Evolutionary conservation across 2,888 invertebrate genomes (phyloP), one percentile per base, ranked within the genome.

Genomic region (Folsomia manolachei): DNA sequence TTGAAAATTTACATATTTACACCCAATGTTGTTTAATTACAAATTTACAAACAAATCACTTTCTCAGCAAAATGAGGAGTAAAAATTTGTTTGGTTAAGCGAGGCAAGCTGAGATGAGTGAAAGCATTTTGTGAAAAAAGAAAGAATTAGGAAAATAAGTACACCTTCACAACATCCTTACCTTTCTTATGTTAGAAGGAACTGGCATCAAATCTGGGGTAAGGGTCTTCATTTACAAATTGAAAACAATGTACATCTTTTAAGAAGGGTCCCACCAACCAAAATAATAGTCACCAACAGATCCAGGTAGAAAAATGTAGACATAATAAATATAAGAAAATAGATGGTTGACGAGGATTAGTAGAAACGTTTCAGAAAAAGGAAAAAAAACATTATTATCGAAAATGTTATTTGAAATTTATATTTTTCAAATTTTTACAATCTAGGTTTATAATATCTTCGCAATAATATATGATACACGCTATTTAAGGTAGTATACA

Each of bases 211-310:
- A n/a, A n/a, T n/a, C n/a, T n/a, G n/a, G n/a, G n/a, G n/a, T n/a
- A n/a, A n/a, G n/a, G 21, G 56, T 56, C 56, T 56, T 56, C 56
- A 70, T 60, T 63, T 70, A 70, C 70, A 70, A 63, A 39, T 9
- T 39, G 39, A 14, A n/a, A 14, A 39, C 39, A 39, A 39, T 39
- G 39, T 39, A 39, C 39, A 39, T 14, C 39, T 9, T 9, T 4
- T 4, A 14, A 39, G 39, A 39, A 14, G 14, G 39, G 14, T 4
- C 7, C 14, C 39, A 39, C 39, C 39, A 14, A n/a, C n/a, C n/a
- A n/a, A n/a, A n/a, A n/a, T n/a, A 39, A 39, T 9, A 39, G 39
- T 39, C 39, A 39, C 39, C 39, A 39, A 39, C n/a, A n/a, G n/a
- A n/a, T n/a, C 39, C 39, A 4, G 39, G 39, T 14, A 39, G 39